phyloP scores from a whole-genome alignment of 2,797 vertebrate species.

The Anguilla marmorata region DNA sequence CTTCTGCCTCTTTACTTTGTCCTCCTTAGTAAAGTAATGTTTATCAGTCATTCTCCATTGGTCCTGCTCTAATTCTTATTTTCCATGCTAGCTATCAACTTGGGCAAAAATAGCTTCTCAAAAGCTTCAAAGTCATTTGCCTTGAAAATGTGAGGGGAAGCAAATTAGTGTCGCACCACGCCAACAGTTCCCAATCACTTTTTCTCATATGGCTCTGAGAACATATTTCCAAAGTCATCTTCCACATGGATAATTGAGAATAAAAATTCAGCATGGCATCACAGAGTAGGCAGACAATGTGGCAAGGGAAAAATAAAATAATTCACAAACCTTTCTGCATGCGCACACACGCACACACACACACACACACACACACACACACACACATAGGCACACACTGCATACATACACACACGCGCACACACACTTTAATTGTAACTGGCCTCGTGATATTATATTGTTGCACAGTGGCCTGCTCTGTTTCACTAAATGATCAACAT shows the following conservation, averaged over 20 bases:
- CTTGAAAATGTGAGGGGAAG: conserved; percentile 76
- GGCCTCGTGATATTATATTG: too few relatives aligned
- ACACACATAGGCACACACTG: too few relatives aligned
- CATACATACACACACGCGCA: neutral
- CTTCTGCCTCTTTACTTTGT: conserved; percentile 50
- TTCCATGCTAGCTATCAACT: conserved; percentile 72
- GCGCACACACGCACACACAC: neutral
- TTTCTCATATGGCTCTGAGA: conserved; percentile 69
- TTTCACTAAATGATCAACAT: too few relatives aligned
- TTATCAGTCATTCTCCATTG: conserved; percentile 71
- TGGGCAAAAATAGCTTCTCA: conserved; percentile 73
- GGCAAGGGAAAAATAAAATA: neutral
- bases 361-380: neutral
- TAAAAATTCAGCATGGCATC: neutral
- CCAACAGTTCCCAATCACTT: conserved; percentile 70
- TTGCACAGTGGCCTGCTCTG: too few relatives aligned
- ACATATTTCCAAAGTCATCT: conserved; percentile 54
- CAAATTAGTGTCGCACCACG: conserved; percentile 78
- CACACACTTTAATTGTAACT: neutral
- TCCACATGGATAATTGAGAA: conserved; percentile 16
- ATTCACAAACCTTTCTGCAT: neutral
- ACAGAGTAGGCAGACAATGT: conserved; percentile 8
- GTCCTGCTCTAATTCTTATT: conserved; percentile 75
- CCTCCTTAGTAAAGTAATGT: conserved; percentile 70
- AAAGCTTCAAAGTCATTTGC: conserved; percentile 82